Evolutionary conservation across 1,140 invertebrate species (phyloP), one percentile per base, ranked within the genome.

Genomic region (Euwallacea fornicatus): DNA sequence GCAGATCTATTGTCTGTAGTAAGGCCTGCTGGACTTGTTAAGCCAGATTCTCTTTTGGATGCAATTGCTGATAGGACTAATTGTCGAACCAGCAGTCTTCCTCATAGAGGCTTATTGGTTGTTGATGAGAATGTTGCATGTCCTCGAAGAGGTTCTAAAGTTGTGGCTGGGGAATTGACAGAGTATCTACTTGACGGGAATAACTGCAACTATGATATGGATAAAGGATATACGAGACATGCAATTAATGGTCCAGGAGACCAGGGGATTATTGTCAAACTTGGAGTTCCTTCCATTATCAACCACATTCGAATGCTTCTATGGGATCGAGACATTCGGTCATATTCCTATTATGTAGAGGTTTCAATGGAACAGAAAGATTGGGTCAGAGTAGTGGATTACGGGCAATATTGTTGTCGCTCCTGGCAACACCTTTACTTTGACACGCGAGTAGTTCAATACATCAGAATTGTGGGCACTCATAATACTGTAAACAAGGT

Each of bases 371-470:
- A 99, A 87, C 91, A 95, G 82, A 93, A 93, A 82, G 93, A 98
- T 82, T 99, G 97, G 96, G 88, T 93, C 64, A 87, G 90, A 69
- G 90, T 99, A 42, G 88, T 98, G 54, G 96, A 99, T 84, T 92
- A 99, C 83, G 91, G 91, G 61, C 84, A 89, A 62, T 98, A 93
- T 83, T 90, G 91, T 80, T 99, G 98, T 80, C 89, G 97, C 63
- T 98, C 96, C 13, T 98, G 95, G 94, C 98, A 99, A 84, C 91
- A 91, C 81, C 87, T 99, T 16, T 97, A 96, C 83, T 99, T 99
- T 84, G 86, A 90, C 73, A 86, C 93, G 7, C 83, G 94, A 66
- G 96, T 98, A 64, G 94, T 97, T 56, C 87, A 89, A 76, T 98
- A 90, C 82, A 92, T 99, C 72, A 87, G 91, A 77, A 87, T 98